Percentiles rank a stretch among this genome's conserved stretches.
Evolutionary conservation across 2,113 vertebrate genomes (phyloP).

Genomic region (Struthio camelus): DNA sequence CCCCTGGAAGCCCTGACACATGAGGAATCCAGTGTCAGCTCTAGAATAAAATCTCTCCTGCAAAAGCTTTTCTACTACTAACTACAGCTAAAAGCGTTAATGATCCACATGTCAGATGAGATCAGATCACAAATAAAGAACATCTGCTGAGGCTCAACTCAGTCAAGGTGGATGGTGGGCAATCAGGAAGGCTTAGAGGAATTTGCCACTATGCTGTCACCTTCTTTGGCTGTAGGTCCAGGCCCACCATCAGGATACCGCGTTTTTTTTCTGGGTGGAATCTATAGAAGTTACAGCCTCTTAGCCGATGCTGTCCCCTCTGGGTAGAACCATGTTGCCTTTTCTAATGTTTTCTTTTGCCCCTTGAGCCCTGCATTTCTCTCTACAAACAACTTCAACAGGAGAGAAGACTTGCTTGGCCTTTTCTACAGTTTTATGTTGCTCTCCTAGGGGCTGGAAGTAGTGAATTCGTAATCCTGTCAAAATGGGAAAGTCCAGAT

Average conservation of each 20-base stretch:
- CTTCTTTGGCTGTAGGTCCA: background rate
- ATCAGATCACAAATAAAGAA: background rate
- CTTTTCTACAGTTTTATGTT: background rate
- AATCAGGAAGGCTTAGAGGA: background rate
- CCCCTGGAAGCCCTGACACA: background rate
- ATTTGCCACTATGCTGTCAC: background rate
- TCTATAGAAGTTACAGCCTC: background rate
- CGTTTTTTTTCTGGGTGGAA: background rate
- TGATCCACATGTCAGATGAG: background rate
- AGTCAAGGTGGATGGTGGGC: background rate
- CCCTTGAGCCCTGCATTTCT: background rate
- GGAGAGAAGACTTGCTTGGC: background rate
- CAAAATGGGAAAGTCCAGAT: background rate
- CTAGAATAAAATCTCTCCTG: background rate
- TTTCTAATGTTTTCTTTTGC: background rate
- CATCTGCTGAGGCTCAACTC: background rate
- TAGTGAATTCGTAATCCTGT: background rate
- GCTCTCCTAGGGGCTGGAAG: background rate
- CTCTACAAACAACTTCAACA: background rate
- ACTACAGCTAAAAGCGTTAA: background rate
- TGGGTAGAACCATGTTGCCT: background rate
- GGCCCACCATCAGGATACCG: background rate
- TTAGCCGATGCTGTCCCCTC: background rate
- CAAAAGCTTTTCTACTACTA: background rate
- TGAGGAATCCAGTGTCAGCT: background rate